phyloP scores from a whole-genome alignment of 2,888 invertebrate genomes.

The Meloe dianella region DNA sequence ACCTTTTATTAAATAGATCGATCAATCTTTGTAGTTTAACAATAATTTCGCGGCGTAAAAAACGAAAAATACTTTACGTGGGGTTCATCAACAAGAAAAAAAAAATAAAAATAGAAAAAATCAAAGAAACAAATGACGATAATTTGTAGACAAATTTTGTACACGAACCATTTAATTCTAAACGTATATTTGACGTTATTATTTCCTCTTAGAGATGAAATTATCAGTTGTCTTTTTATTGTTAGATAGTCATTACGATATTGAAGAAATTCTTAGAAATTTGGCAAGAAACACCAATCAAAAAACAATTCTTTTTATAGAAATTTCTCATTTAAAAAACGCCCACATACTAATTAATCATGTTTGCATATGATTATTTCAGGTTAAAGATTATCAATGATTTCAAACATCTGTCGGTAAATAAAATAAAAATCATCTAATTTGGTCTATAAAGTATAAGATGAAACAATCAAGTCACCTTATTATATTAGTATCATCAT shows the following conservation, averaged over 20 bases:
- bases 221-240: neutral
- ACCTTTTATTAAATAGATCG: neutral
- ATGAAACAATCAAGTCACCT: neutral
- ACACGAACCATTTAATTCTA: too few species aligned
- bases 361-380: neutral
- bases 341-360: neutral
- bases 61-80: too few species aligned
- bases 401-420: slow-evolving; percentile 2
- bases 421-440: neutral
- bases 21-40: too few species aligned
- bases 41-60: neutral
- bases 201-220: neutral
- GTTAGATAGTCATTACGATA: too few species aligned
- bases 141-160: neutral
- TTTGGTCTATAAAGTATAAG: neutral
- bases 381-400: neutral
- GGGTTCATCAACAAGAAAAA: too few species aligned
- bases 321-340: neutral
- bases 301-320: too few species aligned
- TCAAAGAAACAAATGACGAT: neutral
- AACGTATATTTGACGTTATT: neutral
- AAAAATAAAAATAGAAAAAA: neutral
- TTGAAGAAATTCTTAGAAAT: too few species aligned
- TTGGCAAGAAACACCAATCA: too few species aligned
- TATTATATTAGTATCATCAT: slow-evolving; percentile 9